Conservation (phyloP, 2,888 invertebrate species). For the Trachelus iudaicus region DNA sequence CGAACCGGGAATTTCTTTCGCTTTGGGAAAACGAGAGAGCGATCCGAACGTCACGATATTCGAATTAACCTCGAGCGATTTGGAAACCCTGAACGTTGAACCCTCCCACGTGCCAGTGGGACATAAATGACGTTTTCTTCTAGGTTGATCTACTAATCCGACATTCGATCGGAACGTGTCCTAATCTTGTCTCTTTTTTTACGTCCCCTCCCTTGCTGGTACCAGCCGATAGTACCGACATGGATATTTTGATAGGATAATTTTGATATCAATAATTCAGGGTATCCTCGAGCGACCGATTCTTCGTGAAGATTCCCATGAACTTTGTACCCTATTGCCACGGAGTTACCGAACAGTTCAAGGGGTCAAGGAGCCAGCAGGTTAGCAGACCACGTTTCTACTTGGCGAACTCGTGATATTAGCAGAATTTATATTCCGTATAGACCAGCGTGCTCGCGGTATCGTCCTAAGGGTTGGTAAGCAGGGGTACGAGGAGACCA, state of each 20-base stretch:
- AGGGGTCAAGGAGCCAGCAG: neutral
- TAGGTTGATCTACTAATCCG: neutral
- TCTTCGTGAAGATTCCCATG: neutral
- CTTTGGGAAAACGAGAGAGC: neutral
- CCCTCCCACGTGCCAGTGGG: neutral
- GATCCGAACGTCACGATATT: neutral
- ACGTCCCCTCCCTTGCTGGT: too few relatives aligned
- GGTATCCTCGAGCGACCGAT: neutral
- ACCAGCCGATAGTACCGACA: too few relatives aligned
- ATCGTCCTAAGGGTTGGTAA: neutral
- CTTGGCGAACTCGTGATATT: neutral
- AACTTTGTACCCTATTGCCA: neutral
- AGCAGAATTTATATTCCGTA: neutral
- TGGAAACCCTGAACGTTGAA: neutral
- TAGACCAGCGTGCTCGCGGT: neutral
- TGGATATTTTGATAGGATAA: too few relatives aligned
- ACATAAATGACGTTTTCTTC: neutral
- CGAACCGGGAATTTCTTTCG: neutral
- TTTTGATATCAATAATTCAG: too few relatives aligned
- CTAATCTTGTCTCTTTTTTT: neutral
- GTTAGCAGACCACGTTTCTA: neutral
- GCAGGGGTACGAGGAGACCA: neutral
- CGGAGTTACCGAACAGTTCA: neutral
- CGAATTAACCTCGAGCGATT: neutral
- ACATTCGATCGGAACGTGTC: neutral